Base-by-base conservation (phyloP, 2,113 vertebrate species). In the Lophochroa leadbeateri region DNA sequence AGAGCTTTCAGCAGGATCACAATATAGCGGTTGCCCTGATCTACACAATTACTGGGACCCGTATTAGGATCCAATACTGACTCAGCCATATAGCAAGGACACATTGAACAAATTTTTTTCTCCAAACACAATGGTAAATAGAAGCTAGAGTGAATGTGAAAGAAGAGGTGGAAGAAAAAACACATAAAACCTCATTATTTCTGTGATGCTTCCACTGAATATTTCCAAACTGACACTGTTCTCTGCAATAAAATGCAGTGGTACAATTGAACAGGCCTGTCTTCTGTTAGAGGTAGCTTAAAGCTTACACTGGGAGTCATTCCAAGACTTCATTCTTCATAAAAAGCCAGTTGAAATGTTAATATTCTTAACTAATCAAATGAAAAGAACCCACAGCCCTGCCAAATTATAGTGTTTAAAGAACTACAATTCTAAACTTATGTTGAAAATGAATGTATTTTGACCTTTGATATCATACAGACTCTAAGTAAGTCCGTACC, bases 351-450 rank as follows among this genome's bases (percentile, higher is more conserved):
- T 18, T 72, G 21, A 79, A 75, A 82, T 49, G 24, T 78, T 90
- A 94, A 75, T 76, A 84, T 60, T 86, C 65, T 78, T 78, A 93
- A 78, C 27, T 82, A 65, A 93, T 25, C 74, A 92, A 92, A 87
- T 72, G 44, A 86, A 92, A 94, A 69, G 31, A 87, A 93, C 29
- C 6, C 27, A 8, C 7, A 60, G 28, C 4, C 44, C 33, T 8
- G 11, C 15, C 61, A 52, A 47, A 33, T 37, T 68, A 44, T 11
- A 49, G 29, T 23, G 17, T 57, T 87, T 75, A 86, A 91, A 86
- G 65, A 50, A 94, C 77, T 72, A 58, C 1, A 24, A 24, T 71
- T 85, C 70, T n/a, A 44, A 80, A 37, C 2, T 60, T 82, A 64
- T n/a, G 55, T 80, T 60, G 64, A 88, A 91, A 84, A 85, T 15